Evolutionary conservation across 2,888 invertebrate genomes (phyloP), one percentile per base, ranked within the genome.

Genomic region (Sceliomorpha sp.): DNA sequence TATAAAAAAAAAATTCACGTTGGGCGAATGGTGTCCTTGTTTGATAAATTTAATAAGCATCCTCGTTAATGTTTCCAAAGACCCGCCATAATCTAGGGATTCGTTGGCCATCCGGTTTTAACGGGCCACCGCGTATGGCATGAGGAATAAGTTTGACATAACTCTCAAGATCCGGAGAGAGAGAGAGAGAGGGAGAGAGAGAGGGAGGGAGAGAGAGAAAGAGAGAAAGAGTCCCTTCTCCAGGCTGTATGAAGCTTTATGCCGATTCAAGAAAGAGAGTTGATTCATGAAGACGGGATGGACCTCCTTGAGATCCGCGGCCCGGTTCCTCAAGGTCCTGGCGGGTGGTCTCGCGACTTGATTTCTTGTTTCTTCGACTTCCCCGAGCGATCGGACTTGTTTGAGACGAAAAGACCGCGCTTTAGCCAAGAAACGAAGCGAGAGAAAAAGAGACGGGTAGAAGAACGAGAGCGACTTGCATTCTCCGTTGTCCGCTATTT

Each of bases 261-360:
- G 81, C 85, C 86, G 86, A 86, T 86, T 84, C 81, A 82, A 80
- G 82, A 80, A 80, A 77, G 59, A 67, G 68, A 68, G 83, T 87
- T 88, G 88, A 88, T 88, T 88, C 88, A 88, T 88, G 87, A 86
- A 88, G 88, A 88, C 83, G 83, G 82, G 82, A 81, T 78, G 82
- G 87, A 88, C 88, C 88, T 87, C 88, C 88, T 86, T 80, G 85
- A 81, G 86, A 83, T 84, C 81, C 81, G 82, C 80, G 80, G 80
- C 81, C 76, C 77, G 73, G 69, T 72, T 76, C 76, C 74, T 81
- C 82, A 83, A 82, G 84, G 83, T 76, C 82, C 80, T 81, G 78
- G 86, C 88, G 88, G 88, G 88, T 88, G 88, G 88, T 88, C 88
- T 78, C 79, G 78, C 82, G 81, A 78, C 80, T 86, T 88, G 87